Conservation (phyloP, 2,888 invertebrate species). For the Heliconius hortense region DNA sequence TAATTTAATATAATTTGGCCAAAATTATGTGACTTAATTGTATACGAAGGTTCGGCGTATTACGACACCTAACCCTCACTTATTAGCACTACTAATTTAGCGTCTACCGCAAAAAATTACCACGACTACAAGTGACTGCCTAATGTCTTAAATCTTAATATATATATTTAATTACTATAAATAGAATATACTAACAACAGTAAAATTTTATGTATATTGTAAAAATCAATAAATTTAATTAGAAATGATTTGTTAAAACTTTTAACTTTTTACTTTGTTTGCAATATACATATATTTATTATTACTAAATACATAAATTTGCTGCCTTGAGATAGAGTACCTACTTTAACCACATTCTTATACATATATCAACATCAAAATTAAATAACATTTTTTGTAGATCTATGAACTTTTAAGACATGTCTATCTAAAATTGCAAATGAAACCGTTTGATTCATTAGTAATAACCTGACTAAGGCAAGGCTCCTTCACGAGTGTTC, state of each 20-base stretch:
- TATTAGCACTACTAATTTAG: not conserved
- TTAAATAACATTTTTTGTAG: not conserved
- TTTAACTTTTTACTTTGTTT: not conserved
- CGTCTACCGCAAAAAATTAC: constrained; percentile 16
- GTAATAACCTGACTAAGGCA: constrained; percentile 87
- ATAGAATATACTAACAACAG: not conserved
- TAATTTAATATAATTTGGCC: not conserved
- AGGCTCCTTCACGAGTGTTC: constrained; percentile 89
- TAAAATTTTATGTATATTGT: not conserved
- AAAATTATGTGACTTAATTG: not conserved
- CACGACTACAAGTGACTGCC: not conserved
- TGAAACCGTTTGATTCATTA: constrained; percentile 18
- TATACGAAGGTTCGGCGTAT: not conserved
- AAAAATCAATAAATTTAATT: not conserved
- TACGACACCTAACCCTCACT: constrained; percentile 5
- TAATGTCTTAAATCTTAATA: constrained; percentile 34
- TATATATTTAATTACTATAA: not conserved
- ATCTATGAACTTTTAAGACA: not conserved
- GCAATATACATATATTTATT: not conserved
- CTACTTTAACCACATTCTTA: no score
- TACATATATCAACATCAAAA: no score
- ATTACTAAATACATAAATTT: not conserved
- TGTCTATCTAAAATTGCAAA: not conserved
- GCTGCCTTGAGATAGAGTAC: not conserved
- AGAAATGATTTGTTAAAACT: not conserved